Percentiles rank a stretch among this genome's conserved stretches.
Evolutionary conservation across 2,113 vertebrate genomes (phyloP).

Genomic region (Calyptommatus sinebrachiatus): DNA sequence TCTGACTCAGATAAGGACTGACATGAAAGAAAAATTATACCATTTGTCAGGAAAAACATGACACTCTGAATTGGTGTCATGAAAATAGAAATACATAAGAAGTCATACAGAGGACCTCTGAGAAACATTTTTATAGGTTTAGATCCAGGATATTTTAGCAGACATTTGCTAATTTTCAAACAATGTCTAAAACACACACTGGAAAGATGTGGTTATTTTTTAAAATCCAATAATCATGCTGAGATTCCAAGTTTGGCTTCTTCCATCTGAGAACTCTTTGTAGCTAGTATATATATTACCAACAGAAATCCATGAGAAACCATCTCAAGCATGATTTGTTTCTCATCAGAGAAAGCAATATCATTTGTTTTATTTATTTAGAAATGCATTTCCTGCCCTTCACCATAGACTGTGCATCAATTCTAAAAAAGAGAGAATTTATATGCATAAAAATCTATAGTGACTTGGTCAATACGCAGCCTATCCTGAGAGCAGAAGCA

Average conservation of each 20-base stretch:
- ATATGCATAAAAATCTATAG: too few relatives aligned
- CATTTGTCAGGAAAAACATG: neutral
- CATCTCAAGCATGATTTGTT: neutral
- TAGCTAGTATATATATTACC: neutral
- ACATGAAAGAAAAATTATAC: neutral
- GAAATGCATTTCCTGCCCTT: too few relatives aligned
- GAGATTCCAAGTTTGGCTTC: neutral
- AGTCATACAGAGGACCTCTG: neutral
- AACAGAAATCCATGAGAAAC: neutral
- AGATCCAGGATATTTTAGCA: constrained; percentile 3
- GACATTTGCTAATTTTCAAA: constrained; percentile 23
- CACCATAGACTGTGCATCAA: too few relatives aligned
- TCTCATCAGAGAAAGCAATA: neutral
- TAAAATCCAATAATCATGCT: neutral
- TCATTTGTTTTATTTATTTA: too few relatives aligned
- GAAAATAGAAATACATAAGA: neutral
- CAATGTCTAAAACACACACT: neutral
- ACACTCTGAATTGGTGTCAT: neutral
- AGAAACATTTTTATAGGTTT: neutral
- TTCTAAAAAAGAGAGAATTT: too few relatives aligned
- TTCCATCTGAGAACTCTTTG: neutral
- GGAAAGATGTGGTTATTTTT: constrained; percentile 10
- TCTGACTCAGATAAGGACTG: neutral
- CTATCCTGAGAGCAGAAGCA: too few relatives aligned
- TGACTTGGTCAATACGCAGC: too few relatives aligned